Evolutionary conservation across 2,113 vertebrate species (phyloP), one percentile per base, ranked within the genome.

Genomic region (Uria lomvia): DNA sequence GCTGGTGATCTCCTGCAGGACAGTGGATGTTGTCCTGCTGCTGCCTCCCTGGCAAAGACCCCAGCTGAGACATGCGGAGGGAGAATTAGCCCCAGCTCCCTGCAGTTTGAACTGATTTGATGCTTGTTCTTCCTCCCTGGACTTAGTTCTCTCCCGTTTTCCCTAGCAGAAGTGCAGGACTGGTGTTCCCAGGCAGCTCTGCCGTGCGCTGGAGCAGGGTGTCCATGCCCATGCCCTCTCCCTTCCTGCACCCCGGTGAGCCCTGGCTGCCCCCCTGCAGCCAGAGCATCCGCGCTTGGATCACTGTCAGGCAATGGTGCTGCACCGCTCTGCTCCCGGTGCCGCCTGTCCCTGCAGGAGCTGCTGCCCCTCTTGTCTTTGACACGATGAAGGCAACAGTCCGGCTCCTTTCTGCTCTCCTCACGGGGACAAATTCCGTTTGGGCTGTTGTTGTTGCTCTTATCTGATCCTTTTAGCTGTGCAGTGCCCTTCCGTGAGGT

Each of bases 301-400:
- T 10, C 43, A 2, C 3, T 0, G 2, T 2, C 27, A 1, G 29
- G 6, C 11, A 1, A 2, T 1, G 75, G 66, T 11, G 56, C 7
- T 72, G 88, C 32, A 1, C 50, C 30, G 59, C 6, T 4, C 60
- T 50, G 49, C 40, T 50, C 17, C 74, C 34, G 29, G 36, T 14
- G 55, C 73, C 42, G 56, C 56, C 56, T 0, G 38, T 2, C 40
- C 60, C 66, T 52, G 2, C 27, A 4, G 4, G 68, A 62, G 89
- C 63, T 59, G 63, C 89, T 83, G 71, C 26, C 15, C 59, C 50
- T 40, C 49, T 81, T 27, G 3, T 26, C 36, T 66, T 5, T 34
- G 65, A 6, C n/a, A 1, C 2, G 22, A 13, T 11, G 67, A 52
- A 79, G 58, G 36, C 15, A 65, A 6, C 17, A 23, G 15, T 12